Evolutionary conservation across 2,113 vertebrate genomes (phyloP).

Genomic region (Paradoxurus hermaphroditus): DNA sequence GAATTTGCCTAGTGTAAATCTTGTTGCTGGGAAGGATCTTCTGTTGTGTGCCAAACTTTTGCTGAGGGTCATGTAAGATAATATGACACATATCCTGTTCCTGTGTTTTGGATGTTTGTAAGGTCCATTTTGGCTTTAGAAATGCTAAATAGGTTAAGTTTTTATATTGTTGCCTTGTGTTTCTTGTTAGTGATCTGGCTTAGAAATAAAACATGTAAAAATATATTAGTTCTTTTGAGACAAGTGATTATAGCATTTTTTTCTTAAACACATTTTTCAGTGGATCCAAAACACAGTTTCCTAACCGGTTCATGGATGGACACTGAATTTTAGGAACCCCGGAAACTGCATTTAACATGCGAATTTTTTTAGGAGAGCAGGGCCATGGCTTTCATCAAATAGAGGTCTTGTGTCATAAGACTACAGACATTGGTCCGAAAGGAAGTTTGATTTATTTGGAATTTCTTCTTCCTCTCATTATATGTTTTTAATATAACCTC

Average conservation of each 20-base stretch:
- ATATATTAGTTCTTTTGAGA: conserved; percentile 37
- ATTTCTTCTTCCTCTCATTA: background rate
- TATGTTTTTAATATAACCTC: background rate
- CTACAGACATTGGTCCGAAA: background rate
- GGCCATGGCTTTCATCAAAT: background rate
- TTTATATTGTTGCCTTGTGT: conserved; percentile 36
- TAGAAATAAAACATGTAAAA: conserved; percentile 31
- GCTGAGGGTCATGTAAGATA: background rate
- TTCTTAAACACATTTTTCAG: background rate
- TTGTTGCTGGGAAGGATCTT: background rate
- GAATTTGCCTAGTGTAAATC: background rate
- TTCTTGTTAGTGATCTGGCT: conserved; percentile 52
- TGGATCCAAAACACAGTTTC: background rate
- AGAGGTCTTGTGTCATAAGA: background rate
- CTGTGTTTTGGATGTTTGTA: background rate
- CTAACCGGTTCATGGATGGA: background rate
- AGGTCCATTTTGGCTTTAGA: conserved; percentile 31
- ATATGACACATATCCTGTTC: background rate
- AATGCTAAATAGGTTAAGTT: background rate
- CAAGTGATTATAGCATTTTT: background rate
- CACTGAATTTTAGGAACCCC: background rate
- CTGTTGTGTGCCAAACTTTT: background rate
- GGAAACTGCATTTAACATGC: background rate
- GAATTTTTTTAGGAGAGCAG: background rate
- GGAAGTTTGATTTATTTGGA: conserved; percentile 36